Evolutionary conservation across 2,113 vertebrate genomes (phyloP).

Genomic region (Heloderma charlesbogerti): DNA sequence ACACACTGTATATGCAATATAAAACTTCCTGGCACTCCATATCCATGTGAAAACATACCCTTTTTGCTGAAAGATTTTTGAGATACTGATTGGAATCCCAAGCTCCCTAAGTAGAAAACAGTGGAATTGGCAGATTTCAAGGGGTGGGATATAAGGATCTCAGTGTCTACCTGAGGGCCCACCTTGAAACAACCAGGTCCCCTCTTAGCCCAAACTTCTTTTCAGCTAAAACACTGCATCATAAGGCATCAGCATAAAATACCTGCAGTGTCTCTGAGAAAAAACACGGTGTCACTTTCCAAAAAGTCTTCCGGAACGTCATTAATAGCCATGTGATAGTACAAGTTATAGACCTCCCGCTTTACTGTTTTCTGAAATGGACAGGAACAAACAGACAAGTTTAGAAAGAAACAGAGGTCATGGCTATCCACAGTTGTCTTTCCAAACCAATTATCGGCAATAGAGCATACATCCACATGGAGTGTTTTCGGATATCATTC

Average conservation of each 20-base stretch:
- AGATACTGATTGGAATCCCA: not conserved
- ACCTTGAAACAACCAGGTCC: not conserved
- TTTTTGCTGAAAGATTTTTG: not conserved
- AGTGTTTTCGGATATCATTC: too few relatives aligned
- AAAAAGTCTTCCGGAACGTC: slow-evolving; percentile 79
- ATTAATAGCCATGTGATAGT: slow-evolving; percentile 78
- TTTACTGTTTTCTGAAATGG: slow-evolving; percentile 76
- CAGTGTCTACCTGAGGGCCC: not conserved
- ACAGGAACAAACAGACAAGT: not conserved
- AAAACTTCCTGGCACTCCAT: not conserved
- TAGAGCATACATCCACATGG: not conserved
- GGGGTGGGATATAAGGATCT: not conserved
- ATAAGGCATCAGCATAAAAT: slow-evolving; percentile 5
- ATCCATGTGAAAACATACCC: not conserved
- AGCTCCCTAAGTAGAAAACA: not conserved
- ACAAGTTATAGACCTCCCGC: slow-evolving; percentile 66
- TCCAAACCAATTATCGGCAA: not conserved
- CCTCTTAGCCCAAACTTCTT: not conserved
- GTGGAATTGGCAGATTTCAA: not conserved
- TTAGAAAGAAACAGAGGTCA: not conserved
- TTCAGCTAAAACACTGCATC: not conserved
- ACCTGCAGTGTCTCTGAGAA: slow-evolving; percentile 88
- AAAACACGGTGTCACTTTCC: slow-evolving; percentile 80
- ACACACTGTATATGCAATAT: too few relatives aligned
- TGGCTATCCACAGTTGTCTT: not conserved